Evolutionary conservation across 64 coral and sea anemone species (phyloP).

Genomic region (Acropora tenuis): DNA sequence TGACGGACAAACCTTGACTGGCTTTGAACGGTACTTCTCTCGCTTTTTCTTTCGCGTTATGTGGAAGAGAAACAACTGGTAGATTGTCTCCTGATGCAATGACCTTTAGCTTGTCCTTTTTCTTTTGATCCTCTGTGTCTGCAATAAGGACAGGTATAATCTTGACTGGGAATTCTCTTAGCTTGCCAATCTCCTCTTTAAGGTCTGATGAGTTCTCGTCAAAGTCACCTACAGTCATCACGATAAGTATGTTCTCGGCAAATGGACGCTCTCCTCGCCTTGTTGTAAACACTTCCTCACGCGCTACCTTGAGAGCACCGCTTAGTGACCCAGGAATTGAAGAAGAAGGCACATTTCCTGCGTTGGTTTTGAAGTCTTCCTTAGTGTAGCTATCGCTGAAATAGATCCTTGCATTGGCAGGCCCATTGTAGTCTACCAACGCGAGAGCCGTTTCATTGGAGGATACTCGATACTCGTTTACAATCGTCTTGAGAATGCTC

Average conservation of each 20-base stretch:
- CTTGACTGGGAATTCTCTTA: conserved; percentile 73
- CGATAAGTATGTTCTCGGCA: conserved; percentile 70
- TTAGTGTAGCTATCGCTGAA: conserved; percentile 66
- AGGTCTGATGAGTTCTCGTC: conserved; percentile 43
- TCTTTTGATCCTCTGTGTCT: conserved; percentile 12
- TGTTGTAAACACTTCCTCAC: conserved; percentile 67
- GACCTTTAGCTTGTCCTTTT: conserved; percentile 30
- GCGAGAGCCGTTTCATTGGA: conserved; percentile 51
- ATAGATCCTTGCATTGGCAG: conserved; percentile 37
- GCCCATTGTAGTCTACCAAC: conserved; percentile 88
- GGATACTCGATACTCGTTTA: conserved; percentile 60
- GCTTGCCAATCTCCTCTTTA: conserved; percentile 38
- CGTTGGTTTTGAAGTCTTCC: conserved; percentile 35
- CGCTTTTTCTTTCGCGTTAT: conserved; percentile 24
- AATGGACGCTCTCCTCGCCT: conserved; percentile 70
- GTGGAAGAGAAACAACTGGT: conserved; percentile 33
- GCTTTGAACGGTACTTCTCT: conserved; percentile 39
- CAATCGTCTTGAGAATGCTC: conserved; percentile 70
- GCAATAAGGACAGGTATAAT: conserved; percentile 69
- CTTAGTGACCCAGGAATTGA: neutral
- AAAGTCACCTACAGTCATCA: conserved; percentile 57
- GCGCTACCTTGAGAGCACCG: conserved; percentile 40
- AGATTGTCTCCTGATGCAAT: conserved; percentile 85
- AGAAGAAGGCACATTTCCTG: neutral
- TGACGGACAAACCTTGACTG: conserved; percentile 59